A percentile compares a stretch with the other conserved stretches of the same genome.
Conservation (phyloP, 2,113 vertebrate species). For the Caracal caracal region DNA sequence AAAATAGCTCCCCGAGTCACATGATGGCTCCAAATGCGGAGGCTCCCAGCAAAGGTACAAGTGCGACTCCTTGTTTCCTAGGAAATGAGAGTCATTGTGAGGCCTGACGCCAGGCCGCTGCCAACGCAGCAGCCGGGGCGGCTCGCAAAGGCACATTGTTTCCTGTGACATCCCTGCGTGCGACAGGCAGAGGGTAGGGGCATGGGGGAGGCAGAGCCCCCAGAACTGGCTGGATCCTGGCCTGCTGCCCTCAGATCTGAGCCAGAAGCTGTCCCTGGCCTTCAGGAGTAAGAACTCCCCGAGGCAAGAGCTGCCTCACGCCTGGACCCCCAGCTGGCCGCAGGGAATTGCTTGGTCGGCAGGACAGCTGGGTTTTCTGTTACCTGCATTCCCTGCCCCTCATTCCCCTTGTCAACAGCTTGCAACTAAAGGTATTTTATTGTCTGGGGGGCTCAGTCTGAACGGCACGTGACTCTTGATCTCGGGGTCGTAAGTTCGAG, state of each 20-base stretch:
- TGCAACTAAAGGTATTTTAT: not conserved
- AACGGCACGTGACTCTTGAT: not conserved
- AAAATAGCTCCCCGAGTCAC: conserved; percentile 75
- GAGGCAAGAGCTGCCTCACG: not conserved
- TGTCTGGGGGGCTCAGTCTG: not conserved
- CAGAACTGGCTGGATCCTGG: not conserved
- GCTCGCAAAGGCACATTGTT: conserved; percentile 53
- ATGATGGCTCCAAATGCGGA: conserved; percentile 70
- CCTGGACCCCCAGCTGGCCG: not conserved
- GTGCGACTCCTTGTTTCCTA: conserved; percentile 79
- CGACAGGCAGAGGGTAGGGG: not conserved
- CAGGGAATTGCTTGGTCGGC: not conserved
- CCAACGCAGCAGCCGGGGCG: conserved; percentile 40
- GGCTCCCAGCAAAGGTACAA: conserved; percentile 76
- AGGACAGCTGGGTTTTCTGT: not conserved
- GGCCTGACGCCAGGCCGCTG: conserved; percentile 62
- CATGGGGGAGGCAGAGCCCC: not conserved
- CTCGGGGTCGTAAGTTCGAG: not conserved
- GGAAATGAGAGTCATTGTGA: conserved; percentile 76
- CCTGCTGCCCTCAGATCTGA: not conserved
- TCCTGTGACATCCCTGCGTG: not conserved
- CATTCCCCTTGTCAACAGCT: not conserved
- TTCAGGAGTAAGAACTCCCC: not conserved
- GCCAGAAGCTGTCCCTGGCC: not conserved
- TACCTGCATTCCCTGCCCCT: not conserved